These are phyloP conservation scores for Lycophotia porphyrea DNA, from an alignment of 2,888 invertebrate genomes.

Conservation along the genomic window DNA sequence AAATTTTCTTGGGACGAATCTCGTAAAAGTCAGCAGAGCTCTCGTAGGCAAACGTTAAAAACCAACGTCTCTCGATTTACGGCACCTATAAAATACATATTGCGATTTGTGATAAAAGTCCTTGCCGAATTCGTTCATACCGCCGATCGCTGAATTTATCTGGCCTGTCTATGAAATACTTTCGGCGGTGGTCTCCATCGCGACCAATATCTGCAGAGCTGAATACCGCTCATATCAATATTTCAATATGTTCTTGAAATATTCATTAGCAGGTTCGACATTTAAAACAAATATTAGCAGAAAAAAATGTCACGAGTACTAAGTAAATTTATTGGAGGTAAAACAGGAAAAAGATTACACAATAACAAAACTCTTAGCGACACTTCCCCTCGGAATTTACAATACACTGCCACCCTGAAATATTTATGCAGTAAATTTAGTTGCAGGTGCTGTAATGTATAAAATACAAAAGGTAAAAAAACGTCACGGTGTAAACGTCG, in stretches of 20 bases:
- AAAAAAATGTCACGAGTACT: constrained; percentile 14
- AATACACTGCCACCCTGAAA: constrained; percentile 68
- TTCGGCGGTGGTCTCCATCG: constrained; percentile 54
- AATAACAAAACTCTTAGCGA: constrained; percentile 52
- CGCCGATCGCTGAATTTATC: constrained; percentile 83
- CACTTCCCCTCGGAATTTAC: constrained; percentile 62
- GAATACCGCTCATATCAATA: constrained; percentile 61
- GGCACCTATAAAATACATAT: constrained; percentile 89
- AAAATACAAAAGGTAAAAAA: constrained; percentile 75
- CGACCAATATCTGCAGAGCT: constrained; percentile 53
- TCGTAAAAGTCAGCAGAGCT: constrained; percentile 86
- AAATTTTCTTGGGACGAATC: constrained; percentile 83
- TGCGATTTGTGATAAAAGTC: constrained; percentile 88
- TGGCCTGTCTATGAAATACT: constrained; percentile 69
- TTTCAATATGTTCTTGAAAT: constrained; percentile 55
- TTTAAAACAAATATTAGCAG: constrained; percentile 41
- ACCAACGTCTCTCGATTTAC: constrained; percentile 88
- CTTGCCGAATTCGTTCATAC: constrained; percentile 83
- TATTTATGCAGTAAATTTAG: constrained; percentile 68
- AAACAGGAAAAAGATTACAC: constrained; percentile 53
- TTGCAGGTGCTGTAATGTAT: constrained; percentile 70
- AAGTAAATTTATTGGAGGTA: constrained; percentile 35
- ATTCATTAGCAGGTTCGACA: constrained; percentile 44
- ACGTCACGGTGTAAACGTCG: constrained; percentile 68
- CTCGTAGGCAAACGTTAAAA: constrained; percentile 88